phyloP scores from a whole-genome alignment of 1,140 invertebrate genomes.

The Drosophila sturtevanti region DNA sequence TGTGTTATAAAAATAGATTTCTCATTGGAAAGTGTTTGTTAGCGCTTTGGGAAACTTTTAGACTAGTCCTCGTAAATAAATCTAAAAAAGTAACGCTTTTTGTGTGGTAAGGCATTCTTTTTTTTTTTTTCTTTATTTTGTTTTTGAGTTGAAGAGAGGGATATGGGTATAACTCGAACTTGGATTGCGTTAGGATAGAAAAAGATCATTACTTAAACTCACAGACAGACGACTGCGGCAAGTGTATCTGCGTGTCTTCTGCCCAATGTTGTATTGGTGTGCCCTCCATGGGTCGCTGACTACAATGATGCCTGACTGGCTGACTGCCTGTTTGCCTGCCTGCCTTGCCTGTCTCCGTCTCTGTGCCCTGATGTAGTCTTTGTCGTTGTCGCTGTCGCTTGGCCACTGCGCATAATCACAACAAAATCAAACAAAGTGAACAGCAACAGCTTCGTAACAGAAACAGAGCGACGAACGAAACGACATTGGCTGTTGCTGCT shows the following conservation, averaged over 20 bases:
- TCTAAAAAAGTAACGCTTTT: background rate
- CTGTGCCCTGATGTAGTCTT: constrained; percentile 7
- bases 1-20: background rate
- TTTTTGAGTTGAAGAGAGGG: background rate
- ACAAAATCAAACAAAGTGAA: constrained; percentile 76
- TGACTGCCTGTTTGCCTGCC: constrained; percentile 7
- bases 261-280: constrained; percentile 43
- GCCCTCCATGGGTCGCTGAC: constrained; percentile 76
- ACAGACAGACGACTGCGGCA: background rate
- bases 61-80: background rate
- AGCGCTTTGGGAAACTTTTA: background rate
- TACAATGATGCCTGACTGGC: constrained; percentile 44
- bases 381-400: constrained; percentile 33
- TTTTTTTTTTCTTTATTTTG: background rate
- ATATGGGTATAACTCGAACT: constrained; percentile 6
- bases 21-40: too few relatives aligned
- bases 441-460: constrained; percentile 38
- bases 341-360: constrained; percentile 10
- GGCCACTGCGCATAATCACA: constrained; percentile 76
- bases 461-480: constrained; percentile 27
- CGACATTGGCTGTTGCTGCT: constrained; percentile 11
- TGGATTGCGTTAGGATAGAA: constrained; percentile 7
- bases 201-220: background rate
- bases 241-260: constrained; percentile 35
- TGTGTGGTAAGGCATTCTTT: too few relatives aligned